phyloP scores from a whole-genome alignment of 2,888 invertebrate species.

The Drosophila acutilabella region DNA sequence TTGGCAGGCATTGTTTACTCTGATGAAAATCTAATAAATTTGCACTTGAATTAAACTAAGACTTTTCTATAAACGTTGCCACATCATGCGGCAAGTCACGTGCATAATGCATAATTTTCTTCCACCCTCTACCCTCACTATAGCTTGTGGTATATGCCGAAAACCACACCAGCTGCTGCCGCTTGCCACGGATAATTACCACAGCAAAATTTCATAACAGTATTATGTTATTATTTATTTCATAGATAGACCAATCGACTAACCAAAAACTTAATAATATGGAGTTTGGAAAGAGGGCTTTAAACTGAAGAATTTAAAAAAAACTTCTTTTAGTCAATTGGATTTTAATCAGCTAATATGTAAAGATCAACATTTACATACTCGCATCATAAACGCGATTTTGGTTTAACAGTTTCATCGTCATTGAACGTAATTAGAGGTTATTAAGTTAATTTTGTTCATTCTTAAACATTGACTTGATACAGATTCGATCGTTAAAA shows the following conservation, averaged over 20 bases:
- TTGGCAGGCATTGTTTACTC: slow-evolving; percentile 65
- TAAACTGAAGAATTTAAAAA: too few species aligned
- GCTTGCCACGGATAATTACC: slow-evolving; percentile 30
- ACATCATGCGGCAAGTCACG: slow-evolving; percentile 63
- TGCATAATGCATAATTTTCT: slow-evolving; percentile 71
- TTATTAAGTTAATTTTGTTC: slow-evolving; percentile 28
- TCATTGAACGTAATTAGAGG: slow-evolving; percentile 32
- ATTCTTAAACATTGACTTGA: slow-evolving; percentile 21
- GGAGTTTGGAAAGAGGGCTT: background rate
- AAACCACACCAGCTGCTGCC: slow-evolving; percentile 20
- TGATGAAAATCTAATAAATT: slow-evolving; percentile 77
- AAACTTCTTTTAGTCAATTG: too few species aligned
- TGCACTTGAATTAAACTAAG: slow-evolving; percentile 52
- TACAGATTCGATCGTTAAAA: slow-evolving; percentile 31
- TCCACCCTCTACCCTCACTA: background rate
- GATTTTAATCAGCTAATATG: too few species aligned
- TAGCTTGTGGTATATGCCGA: slow-evolving; percentile 7
- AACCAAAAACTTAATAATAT: slow-evolving; percentile 12
- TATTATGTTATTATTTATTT: background rate
- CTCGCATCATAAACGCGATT: too few species aligned
- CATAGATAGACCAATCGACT: background rate
- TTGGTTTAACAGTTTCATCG: slow-evolving; percentile 15
- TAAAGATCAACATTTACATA: too few species aligned
- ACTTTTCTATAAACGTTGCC: slow-evolving; percentile 9
- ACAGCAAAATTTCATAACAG: slow-evolving; percentile 14